Evolutionary conservation across 1,140 invertebrate species (phyloP), one percentile per base, ranked within the genome.

Genomic region (Neodiprion pinetum): DNA sequence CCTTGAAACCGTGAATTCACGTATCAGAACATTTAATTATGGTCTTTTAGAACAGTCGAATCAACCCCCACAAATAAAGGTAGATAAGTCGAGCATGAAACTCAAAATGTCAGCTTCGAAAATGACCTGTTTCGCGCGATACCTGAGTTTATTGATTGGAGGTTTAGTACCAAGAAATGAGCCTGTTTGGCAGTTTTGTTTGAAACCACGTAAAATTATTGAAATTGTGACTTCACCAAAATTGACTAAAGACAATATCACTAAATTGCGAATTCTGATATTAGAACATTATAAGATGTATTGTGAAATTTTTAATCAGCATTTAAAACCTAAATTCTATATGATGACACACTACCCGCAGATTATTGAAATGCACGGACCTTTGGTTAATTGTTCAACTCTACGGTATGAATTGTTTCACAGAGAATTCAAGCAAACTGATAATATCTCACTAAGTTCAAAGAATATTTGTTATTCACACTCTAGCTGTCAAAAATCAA

Each of bases 101-200:
- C 40, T 77, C 14, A 67, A 68, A 68, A 77, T 79, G 66, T 76
- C 69, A 47, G 74, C 79, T 21, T 47, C 70, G 4, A 77, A 80
- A 73, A 77, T 77, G 71, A 75, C 77, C 71, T 79, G 74, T 70
- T 72, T 80, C 47, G 48, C 68, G 7, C 50, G 76, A 77, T 78
- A 79, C 70, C 78, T 79, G 50, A 74, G 76, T 0, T 48, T 78
- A 9, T 73, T 80, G 1, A 70, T 80, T 14, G 78, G 77, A 48
- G 79, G 78, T 70, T 73, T 74, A 47, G 67, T 80, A 28, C 67
- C 74, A 47, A 17, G 71, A 73, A 65, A 75, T 50, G 14, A 77
- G 23, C 48, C 73, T 21, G 71, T 73, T 7, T 79, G 72, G 74
- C 48, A 76, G n/a, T 49, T 78, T 2, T 79, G 75, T 53, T 72